These are phyloP conservation scores for Eonycteris spelaea DNA, from an alignment of 2,113 vertebrate genomes.

Conservation along the genomic window DNA sequence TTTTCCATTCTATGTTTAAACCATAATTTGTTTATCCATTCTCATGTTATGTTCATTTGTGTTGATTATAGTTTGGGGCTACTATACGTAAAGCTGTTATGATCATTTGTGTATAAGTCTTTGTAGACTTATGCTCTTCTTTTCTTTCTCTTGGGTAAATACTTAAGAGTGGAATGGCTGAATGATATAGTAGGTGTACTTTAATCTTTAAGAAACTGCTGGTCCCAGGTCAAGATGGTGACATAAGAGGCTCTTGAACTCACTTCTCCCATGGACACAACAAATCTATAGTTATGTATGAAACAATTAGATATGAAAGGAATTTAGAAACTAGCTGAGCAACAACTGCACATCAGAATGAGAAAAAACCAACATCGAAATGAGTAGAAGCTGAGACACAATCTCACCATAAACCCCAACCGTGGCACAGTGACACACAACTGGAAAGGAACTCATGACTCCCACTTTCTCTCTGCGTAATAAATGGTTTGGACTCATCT, in stretches of 20 bases:
- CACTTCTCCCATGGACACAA: not conserved
- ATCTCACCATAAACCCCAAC: not conserved
- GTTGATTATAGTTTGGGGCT: not conserved
- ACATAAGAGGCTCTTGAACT: not conserved
- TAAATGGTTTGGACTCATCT: not conserved
- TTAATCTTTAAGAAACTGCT: slow-evolving; percentile 6
- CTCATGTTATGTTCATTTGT: not conserved
- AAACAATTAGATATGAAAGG: not conserved
- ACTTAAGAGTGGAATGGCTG: not conserved
- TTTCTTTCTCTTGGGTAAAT: not conserved
- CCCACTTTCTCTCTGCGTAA: not conserved
- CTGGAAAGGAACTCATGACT: not conserved
- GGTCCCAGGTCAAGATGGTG: not conserved
- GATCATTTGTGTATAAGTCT: not conserved
- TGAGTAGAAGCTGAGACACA: not conserved
- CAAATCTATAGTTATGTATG: not conserved
- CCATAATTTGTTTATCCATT: not conserved
- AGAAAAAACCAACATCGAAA: not conserved
- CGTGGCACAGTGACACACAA: not conserved
- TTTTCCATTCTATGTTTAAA: not conserved
- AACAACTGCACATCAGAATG: not conserved
- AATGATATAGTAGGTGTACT: not conserved
- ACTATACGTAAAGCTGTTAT: not conserved
- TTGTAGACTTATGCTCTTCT: not conserved
- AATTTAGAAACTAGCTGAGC: not conserved